These are phyloP conservation scores for Ciconia stormi DNA, from an alignment of 2,113 vertebrate species.

Conservation along the genomic window DNA sequence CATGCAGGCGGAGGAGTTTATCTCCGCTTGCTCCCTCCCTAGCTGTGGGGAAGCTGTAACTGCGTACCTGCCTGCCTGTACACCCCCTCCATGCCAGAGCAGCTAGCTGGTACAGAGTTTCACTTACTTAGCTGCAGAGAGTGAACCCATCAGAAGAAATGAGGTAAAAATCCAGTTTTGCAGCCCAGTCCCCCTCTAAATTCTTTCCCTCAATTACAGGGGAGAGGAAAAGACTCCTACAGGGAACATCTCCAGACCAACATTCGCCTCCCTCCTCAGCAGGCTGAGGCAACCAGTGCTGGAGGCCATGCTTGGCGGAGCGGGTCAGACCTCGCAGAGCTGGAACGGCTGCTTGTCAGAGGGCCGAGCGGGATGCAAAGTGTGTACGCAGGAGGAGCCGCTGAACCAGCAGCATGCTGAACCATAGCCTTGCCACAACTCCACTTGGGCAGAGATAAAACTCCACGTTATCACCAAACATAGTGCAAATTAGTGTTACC, in stretches of 20 bases:
- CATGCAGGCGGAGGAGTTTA: neutral
- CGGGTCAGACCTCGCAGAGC: neutral
- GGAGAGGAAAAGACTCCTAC: neutral
- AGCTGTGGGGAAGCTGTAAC: neutral
- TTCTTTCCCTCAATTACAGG: neutral
- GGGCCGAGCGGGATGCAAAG: neutral
- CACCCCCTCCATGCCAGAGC: neutral
- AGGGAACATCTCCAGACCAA: neutral
- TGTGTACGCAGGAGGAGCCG: neutral
- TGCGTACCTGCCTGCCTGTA: neutral
- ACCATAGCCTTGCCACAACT: neutral
- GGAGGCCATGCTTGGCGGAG: neutral
- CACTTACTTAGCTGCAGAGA: neutral
- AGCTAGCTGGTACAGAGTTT: neutral
- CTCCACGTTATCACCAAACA: rapidly evolving
- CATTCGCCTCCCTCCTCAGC: neutral
- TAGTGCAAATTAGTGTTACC: rapidly evolving
- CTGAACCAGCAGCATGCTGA: neutral
- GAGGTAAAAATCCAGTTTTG: neutral
- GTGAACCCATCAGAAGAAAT: neutral
- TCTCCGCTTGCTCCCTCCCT: neutral
- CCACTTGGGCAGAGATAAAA: neutral
- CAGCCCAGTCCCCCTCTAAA: neutral
- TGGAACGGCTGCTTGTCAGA: neutral
- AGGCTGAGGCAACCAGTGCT: neutral